Conservation (phyloP, 2,888 invertebrate species). For the Antitype chi region DNA sequence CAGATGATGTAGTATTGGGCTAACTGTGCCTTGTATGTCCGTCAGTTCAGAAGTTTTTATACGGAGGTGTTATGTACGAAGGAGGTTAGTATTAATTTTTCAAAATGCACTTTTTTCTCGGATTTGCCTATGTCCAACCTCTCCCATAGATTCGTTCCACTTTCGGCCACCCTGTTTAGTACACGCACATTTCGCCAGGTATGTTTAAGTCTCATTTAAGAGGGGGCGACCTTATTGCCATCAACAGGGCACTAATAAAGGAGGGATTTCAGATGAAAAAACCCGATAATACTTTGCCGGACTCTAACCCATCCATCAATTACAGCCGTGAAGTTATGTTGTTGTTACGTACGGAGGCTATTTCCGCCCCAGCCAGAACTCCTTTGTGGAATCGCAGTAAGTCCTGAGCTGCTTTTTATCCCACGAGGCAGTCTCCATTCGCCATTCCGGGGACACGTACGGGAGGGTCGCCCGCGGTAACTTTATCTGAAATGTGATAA, state of each 20-base stretch:
- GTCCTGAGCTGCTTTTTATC: constrained; percentile 73
- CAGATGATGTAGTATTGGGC: background rate
- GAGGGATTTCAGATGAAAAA: background rate
- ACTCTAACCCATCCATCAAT: background rate
- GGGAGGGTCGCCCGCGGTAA: constrained; percentile 64
- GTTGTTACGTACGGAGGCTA: constrained; percentile 59
- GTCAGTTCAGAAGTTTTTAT: background rate
- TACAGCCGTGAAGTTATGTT: background rate
- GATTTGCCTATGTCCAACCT: no score
- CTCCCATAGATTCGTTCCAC: no score
- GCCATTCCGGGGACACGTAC: constrained; percentile 78
- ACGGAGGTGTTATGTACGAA: background rate
- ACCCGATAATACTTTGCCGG: background rate
- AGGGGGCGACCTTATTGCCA: background rate
- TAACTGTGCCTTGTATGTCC: background rate
- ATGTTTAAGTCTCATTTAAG: background rate
- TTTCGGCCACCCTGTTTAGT: no score
- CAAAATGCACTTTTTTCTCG: no score
- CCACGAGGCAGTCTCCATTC: constrained; percentile 76
- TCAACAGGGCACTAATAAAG: background rate
- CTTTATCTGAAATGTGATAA: constrained; percentile 66
- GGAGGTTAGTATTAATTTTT: no score
- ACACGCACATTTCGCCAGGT: background rate
- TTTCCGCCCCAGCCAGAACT: constrained; percentile 75
- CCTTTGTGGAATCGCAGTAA: constrained; percentile 70